phyloP scores from a whole-genome alignment of 2,797 vertebrate species.

The Galagoides demidoff region DNA sequence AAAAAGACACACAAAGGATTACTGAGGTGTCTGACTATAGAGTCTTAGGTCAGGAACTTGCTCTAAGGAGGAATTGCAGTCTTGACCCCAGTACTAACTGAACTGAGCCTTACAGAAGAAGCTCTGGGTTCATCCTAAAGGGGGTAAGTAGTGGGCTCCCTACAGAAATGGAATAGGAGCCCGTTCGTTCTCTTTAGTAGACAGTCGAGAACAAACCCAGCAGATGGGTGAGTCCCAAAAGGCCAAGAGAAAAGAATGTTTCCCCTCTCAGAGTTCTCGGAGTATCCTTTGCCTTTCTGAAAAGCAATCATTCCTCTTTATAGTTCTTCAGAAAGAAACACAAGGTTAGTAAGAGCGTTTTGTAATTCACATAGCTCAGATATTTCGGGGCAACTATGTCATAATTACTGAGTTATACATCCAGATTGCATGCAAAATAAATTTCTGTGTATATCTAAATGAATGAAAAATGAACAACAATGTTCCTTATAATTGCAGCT shows the following conservation, averaged over 20 bases:
- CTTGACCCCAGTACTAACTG: neutral
- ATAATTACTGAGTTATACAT: conserved; percentile 62
- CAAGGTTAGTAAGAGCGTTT: conserved; percentile 69
- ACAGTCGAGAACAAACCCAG: neutral
- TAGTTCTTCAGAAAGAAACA: conserved; percentile 67
- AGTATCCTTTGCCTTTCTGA: conserved; percentile 16
- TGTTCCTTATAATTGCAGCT: conserved; percentile 64
- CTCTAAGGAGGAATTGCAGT: neutral
- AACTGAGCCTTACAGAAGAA: neutral
- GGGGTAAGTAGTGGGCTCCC: neutral
- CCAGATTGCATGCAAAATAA: conserved; percentile 68
- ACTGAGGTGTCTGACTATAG: neutral
- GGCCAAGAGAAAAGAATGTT: neutral
- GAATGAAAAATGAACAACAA: conserved; percentile 62
- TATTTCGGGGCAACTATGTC: conserved; percentile 50
- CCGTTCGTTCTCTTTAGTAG: neutral
- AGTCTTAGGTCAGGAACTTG: neutral
- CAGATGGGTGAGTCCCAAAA: neutral
- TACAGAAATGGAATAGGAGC: neutral
- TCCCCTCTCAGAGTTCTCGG: neutral
- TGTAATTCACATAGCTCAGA: conserved; percentile 60
- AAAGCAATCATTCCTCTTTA: conserved; percentile 70
- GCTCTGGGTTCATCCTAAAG: neutral
- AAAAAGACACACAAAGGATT: neutral
- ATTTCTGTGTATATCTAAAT: conserved; percentile 41